A percentile compares a stretch with the other conserved stretches of the same genome.
phyloP scores from a whole-genome alignment of 2,888 invertebrate species.

The Ornithoptera alexandrae region DNA sequence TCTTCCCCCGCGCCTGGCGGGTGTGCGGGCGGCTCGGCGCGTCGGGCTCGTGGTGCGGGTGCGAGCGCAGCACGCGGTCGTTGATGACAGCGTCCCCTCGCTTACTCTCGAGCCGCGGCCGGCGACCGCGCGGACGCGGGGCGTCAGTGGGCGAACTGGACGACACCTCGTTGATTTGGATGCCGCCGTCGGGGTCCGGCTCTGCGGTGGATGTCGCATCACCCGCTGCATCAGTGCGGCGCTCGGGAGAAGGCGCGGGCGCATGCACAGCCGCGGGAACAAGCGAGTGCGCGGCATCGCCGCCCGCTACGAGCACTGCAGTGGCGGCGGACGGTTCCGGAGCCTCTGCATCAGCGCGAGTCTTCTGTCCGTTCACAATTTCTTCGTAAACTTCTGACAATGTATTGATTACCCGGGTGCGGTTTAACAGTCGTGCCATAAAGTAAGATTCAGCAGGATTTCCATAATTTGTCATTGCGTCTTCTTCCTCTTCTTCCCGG shows the following conservation, averaged over 20 bases:
- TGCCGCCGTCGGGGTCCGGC: slow-evolving; percentile 60
- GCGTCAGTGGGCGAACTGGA: slow-evolving; percentile 80
- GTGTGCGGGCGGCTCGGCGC: slow-evolving; percentile 54
- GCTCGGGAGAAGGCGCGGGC: slow-evolving; percentile 25
- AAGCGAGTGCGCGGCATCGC: slow-evolving; percentile 29
- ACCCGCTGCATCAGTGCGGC: slow-evolving; percentile 32
- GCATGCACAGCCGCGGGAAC: slow-evolving; percentile 22
- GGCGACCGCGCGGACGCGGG: slow-evolving; percentile 55
- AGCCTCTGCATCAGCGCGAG: slow-evolving; percentile 33
- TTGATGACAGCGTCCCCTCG: slow-evolving; percentile 48
- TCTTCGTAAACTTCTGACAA: slow-evolving; percentile 67
- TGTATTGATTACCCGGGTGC: slow-evolving; percentile 64
- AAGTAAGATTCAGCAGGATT: slow-evolving; percentile 74
- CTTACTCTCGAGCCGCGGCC: slow-evolving; percentile 44
- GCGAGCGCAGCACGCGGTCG: slow-evolving; percentile 71
- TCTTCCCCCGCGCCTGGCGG: slow-evolving; percentile 42
- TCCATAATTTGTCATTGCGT: slow-evolving; percentile 66
- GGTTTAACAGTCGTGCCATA: slow-evolving; percentile 67
- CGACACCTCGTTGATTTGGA: slow-evolving; percentile 85
- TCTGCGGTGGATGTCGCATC: slow-evolving; percentile 31
- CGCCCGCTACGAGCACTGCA: slow-evolving; percentile 33
- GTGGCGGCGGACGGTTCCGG: slow-evolving; percentile 38
- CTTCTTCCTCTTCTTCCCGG: slow-evolving; percentile 43
- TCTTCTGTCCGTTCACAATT: slow-evolving; percentile 42
- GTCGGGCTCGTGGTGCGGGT: slow-evolving; percentile 65